Base-by-base conservation (phyloP, 2,797 vertebrate species). In the Chaunax sp. region DNA sequence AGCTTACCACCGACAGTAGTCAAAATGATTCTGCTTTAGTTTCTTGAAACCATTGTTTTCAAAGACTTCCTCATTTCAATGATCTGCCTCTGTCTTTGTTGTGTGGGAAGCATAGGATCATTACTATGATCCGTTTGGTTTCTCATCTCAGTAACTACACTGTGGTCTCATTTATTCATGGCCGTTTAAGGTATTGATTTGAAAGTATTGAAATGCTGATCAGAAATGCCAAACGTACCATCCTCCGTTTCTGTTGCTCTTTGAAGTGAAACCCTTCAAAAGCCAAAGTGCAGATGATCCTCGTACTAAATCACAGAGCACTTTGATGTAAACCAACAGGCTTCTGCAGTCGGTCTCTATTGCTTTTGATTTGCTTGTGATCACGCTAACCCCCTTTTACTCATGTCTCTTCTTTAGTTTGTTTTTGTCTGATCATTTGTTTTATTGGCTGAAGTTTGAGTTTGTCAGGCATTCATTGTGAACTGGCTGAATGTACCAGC, bases 401-500 rank as follows among this genome's bases (percentile, higher is more conserved):
- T 75, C 81, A 64, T 82, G 77, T 82, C 65, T 66, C 43, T 68
- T 68, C 37, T 86, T 79, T 44, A 67, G 30, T 83, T 82, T 68
- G 72, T 89, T 87, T 88, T 69, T 80, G 82, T 91, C 84, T 71
- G 64, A 60, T 86, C 81, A 84, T 88, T 81, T 84, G 75, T 79
- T 88, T 87, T 86, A 78, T 69, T 80, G 75, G 83, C 78, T 85
- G 62, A 84, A 78, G 78, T 91, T 90, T 91, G 72, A 89, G 83
- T 91, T 91, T 80, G 77, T 90, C 87, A 84, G 84, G 81, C 89
- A 82, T 91, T 88, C 89, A 90, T 92, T 87, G 78, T 89, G 77
- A 89, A 72, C 65, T 51, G 87, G 84, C 79, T 71, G 89, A 90
- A 91, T 89, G 86, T 51, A 89, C 80, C 85, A 75, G 80, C 85